Percentiles rank a stretch among this genome's conserved stretches.
Evolutionary conservation across 2,888 invertebrate species (phyloP).

Genomic region (Philaethria dido): DNA sequence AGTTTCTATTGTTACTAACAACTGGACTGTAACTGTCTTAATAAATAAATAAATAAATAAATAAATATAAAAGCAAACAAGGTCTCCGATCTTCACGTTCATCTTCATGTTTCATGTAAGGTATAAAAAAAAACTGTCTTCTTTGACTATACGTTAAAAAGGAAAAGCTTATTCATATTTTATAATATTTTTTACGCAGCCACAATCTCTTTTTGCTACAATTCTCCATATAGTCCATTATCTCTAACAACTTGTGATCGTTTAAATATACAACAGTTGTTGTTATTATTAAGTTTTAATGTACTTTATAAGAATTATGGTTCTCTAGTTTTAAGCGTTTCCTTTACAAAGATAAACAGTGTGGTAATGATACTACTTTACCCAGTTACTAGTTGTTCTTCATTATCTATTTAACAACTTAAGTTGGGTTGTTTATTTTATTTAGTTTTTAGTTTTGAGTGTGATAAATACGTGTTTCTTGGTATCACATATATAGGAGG

Average conservation of each 20-base stretch:
- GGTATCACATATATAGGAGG: too few species aligned
- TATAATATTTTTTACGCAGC: neutral
- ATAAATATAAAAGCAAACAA: too few species aligned
- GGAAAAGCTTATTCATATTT: too few species aligned
- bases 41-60: too few species aligned
- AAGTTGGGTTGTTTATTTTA: constrained; percentile 7
- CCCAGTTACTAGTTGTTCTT: constrained; percentile 8
- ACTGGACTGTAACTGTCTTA: too few species aligned
- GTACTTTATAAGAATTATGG: constrained; percentile 21
- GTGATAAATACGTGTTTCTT: too few species aligned
- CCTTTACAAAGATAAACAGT: constrained; percentile 20
- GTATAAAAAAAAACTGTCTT: too few species aligned
- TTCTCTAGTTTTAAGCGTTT: constrained; percentile 18
- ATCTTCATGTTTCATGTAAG: too few species aligned
- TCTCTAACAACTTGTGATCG: constrained; percentile 16
- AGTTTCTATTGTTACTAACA: too few species aligned
- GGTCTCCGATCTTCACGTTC: too few species aligned
- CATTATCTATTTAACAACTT: constrained; percentile 16
- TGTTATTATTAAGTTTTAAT: constrained; percentile 16
- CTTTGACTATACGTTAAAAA: too few species aligned
- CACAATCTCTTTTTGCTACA: neutral
- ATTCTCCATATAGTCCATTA: neutral
- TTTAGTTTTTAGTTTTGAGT: constrained; percentile 7
- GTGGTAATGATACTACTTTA: constrained; percentile 21
- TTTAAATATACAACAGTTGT: constrained; percentile 7